Evolutionary conservation across 2,888 invertebrate genomes (phyloP).

Genomic region (Cylindroiulus punctatus): DNA sequence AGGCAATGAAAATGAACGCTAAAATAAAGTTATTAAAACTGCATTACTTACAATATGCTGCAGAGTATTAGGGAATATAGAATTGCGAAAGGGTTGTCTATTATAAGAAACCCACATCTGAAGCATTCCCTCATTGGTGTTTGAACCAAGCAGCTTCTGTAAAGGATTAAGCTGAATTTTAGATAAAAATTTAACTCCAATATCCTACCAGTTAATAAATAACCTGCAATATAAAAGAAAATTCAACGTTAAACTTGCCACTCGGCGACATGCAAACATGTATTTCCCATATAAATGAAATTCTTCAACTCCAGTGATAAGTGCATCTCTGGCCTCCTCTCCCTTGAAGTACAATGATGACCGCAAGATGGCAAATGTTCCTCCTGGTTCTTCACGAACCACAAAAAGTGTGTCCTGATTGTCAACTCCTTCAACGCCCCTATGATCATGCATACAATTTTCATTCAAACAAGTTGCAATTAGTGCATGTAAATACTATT

Average conservation of each 20-base stretch:
- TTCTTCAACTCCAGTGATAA: conserved; percentile 79
- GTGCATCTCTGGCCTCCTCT: conserved; percentile 65
- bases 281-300: conserved; percentile 85
- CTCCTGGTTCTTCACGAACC: conserved; percentile 76
- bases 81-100: conserved; percentile 75
- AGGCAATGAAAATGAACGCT: background rate
- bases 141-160: conserved; percentile 59
- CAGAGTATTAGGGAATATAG: conserved; percentile 79
- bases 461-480: background rate
- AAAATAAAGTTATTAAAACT: background rate
- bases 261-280: conserved; percentile 82
- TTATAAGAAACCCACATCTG: conserved; percentile 82
- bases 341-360: conserved; percentile 63
- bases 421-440: conserved; percentile 63
- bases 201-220: too few species aligned
- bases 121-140: conserved; percentile 63
- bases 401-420: conserved; percentile 66
- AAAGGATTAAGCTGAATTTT: conserved; percentile 17
- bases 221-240: background rate
- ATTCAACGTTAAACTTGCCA: conserved; percentile 68
- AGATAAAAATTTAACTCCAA: background rate
- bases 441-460: conserved; percentile 58
- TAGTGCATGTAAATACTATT: background rate
- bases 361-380: conserved; percentile 69
- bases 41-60: conserved; percentile 64